A percentile compares a stretch with the other conserved stretches of the same genome.
phyloP scores from a whole-genome alignment of 1,140 invertebrate genomes.

The Alviniconcha marisindica region DNA sequence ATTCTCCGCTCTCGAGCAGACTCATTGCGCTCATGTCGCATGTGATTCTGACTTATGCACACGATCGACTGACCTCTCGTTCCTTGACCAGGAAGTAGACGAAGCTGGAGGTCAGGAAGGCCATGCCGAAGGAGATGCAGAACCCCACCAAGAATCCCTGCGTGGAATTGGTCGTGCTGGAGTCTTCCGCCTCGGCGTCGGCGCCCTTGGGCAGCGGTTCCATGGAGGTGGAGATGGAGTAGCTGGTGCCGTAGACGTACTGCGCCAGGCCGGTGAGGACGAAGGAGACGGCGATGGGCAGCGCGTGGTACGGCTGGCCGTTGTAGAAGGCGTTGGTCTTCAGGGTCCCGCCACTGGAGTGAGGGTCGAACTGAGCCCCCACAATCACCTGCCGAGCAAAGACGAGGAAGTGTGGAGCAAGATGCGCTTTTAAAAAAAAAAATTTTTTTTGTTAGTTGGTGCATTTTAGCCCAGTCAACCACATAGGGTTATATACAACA shows the following conservation, averaged over 20 bases:
- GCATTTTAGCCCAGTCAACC: too few species aligned
- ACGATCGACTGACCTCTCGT: slow-evolving; percentile 48
- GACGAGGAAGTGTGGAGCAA: slow-evolving; percentile 43
- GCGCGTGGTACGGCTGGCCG: slow-evolving; percentile 82
- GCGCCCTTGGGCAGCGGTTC: slow-evolving; percentile 53
- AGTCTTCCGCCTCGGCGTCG: slow-evolving; percentile 45
- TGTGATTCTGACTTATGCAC: too few species aligned
- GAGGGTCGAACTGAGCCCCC: slow-evolving; percentile 54
- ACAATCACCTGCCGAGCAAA: slow-evolving; percentile 52
- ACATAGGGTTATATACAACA: too few species aligned
- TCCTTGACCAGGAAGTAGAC: slow-evolving; percentile 72
- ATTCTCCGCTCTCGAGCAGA: too few species aligned
- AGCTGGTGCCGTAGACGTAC: slow-evolving; percentile 29
- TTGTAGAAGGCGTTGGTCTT: slow-evolving; percentile 73
- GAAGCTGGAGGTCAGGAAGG: slow-evolving; percentile 70
- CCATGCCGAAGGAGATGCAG: slow-evolving; percentile 55
- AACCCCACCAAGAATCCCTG: slow-evolving; percentile 51
- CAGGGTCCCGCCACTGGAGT: neutral
- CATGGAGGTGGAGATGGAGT: slow-evolving; percentile 50
- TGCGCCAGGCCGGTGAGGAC: slow-evolving; percentile 79
- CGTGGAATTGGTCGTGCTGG: neutral
- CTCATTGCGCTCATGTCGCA: too few species aligned
- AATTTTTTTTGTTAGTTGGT: too few species aligned
- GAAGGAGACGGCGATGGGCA: slow-evolving; percentile 80
- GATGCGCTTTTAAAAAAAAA: slow-evolving; percentile 59